Evolutionary conservation across 2,113 vertebrate species (phyloP).

Genomic region (Hylia prasina): DNA sequence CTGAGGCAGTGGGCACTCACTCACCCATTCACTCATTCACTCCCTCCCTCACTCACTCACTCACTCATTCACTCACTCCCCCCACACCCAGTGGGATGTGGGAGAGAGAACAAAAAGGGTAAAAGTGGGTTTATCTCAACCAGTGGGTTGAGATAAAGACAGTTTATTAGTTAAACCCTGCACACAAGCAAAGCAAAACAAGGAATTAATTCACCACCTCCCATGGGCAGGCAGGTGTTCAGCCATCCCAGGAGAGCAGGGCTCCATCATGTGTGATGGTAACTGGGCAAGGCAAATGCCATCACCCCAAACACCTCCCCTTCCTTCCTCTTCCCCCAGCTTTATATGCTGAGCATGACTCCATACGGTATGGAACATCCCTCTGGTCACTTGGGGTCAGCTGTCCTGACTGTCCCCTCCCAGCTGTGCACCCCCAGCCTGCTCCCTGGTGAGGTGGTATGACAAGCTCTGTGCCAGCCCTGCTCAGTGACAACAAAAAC

Average conservation of each 20-base stretch:
- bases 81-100: not conserved
- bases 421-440: not conserved
- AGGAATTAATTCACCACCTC: fast-evolving
- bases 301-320: not conserved
- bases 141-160: not conserved
- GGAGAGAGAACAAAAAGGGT: not conserved
- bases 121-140: too few relatives aligned
- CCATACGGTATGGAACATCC: too few relatives aligned
- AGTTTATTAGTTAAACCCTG: not conserved
- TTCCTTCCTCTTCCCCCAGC: not conserved
- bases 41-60: not conserved
- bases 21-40: not conserved
- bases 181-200: not conserved
- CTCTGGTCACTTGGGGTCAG: not conserved
- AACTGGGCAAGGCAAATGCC: not conserved
- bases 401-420: not conserved
- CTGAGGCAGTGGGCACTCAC: not conserved
- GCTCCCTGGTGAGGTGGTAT: not conserved
- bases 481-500: not conserved
- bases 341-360: not conserved
- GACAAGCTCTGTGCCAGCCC: not conserved
- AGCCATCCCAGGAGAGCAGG: not conserved
- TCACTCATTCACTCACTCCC: not conserved
- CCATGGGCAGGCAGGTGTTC: not conserved
- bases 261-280: not conserved